Percentiles rank a stretch among this genome's conserved stretches.
phyloP scores from a whole-genome alignment of 2,797 vertebrate species.

The Anas capensis region DNA sequence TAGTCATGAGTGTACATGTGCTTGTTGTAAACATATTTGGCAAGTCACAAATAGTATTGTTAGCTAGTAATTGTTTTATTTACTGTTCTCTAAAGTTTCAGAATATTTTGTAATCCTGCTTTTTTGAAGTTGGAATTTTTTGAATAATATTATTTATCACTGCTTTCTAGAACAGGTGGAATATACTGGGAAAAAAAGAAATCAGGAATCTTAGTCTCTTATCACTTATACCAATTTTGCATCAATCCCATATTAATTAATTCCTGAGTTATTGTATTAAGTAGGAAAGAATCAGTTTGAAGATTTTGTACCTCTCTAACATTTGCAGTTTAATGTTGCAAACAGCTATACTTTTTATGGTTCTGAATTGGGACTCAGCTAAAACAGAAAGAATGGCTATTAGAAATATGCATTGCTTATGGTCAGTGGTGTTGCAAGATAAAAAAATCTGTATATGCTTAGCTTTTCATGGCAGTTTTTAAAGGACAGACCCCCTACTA shows the following conservation, averaged over 20 bases:
- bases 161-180: not conserved
- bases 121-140: not conserved
- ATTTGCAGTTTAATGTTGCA: not conserved
- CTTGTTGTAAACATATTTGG: not conserved
- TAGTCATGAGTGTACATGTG: rapidly evolving
- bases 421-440: not conserved
- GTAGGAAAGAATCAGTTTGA: not conserved
- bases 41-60: not conserved
- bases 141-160: not conserved
- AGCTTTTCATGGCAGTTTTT: not conserved
- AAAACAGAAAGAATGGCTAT: not conserved
- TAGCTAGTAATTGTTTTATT: not conserved
- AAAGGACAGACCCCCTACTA: not conserved
- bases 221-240: not conserved
- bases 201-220: not conserved
- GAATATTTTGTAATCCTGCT: not conserved
- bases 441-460: not conserved
- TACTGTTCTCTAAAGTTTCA: not conserved
- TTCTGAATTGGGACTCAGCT: not conserved
- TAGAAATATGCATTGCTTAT: not conserved
- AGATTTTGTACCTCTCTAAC: not conserved
- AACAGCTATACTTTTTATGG: not conserved
- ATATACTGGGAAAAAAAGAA: not conserved
- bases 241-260: not conserved
- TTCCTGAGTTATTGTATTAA: not conserved